Base-by-base conservation (phyloP, 2,113 vertebrate genomes). In the Drymodes brunneopygia region DNA sequence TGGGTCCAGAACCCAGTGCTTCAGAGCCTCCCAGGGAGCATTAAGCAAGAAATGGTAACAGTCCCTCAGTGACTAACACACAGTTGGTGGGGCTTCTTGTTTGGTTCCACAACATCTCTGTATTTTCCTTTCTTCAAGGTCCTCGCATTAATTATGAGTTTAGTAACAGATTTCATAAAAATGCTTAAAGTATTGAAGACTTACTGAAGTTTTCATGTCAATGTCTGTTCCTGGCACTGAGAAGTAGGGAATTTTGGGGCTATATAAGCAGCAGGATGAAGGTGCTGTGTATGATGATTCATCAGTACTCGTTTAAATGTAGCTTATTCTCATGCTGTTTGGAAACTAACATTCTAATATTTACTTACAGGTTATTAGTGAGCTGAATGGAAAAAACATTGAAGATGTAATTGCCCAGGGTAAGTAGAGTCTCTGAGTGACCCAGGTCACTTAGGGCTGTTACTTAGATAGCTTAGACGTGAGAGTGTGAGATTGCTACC, bases 381-480 rank as follows among this genome's bases (percentile, higher is more conserved):
- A 99, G 91, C 98, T 99, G 81, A 98, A 97, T 64, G 99, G 99
- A 64, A 99, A 99, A 92, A 99, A 98, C 80, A 98, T 99, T 0
- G 98, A 99, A 56, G 99, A 99, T 38, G 99, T 99, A 60, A 99
- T 99, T 48, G 97, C 99, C 31, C 98, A 99, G 95, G 99, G 99
- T 99, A 91, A 99, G 98, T 90, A 65, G 17, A 54, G 19, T 21
- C 33, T 31, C 9, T 1, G 13, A 33, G 56, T 27, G 50, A 16
- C 24, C n/a, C n/a, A n/a, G n/a, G n/a, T n/a, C n/a, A n/a, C n/a
- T n/a, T n/a, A n/a, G n/a, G n/a, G n/a, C n/a, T n/a, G n/a, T n/a
- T 45, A 5, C 24, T 90, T 38, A 8, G 27, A 11, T 57, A 62
- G 31, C 33, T 38, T 50, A 36, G 48, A 27, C 16, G 31, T 5